phyloP scores from a whole-genome alignment of 2,888 invertebrate species.

The Pinctada fucata region DNA sequence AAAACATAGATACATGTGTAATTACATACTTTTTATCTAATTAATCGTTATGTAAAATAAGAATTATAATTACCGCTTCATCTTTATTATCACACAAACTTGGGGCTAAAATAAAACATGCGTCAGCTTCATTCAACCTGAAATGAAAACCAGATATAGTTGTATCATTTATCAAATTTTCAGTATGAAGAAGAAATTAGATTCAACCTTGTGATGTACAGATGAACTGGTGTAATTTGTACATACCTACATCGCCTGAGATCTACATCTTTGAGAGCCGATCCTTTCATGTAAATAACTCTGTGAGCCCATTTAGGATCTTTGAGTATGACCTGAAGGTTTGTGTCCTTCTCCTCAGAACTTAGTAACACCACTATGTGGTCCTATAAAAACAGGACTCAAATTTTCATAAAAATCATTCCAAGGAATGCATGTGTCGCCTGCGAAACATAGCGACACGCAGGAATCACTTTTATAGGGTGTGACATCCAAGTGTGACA shows the following conservation, averaged over 20 bases:
- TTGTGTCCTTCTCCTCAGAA: conserved; percentile 97
- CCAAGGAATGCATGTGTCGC: too few species aligned
- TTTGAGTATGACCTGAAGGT: conserved; percentile 97
- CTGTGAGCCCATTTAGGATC: conserved; percentile 96
- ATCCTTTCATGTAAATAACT: conserved; percentile 97
- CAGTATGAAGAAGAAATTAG: too few species aligned
- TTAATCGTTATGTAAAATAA: not conserved
- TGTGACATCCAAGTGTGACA: too few species aligned
- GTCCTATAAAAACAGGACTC: conserved; percentile 81
- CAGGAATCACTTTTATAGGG: too few species aligned
- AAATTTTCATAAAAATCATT: too few species aligned
- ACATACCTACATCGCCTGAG: conserved; percentile 86
- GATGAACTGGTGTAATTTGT: too few species aligned
- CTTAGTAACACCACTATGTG: conserved; percentile 95
- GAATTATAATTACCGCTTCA: conserved; percentile 84
- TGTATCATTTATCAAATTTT: too few species aligned
- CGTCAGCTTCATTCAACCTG: conserved; percentile 96
- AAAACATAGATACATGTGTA: not conserved
- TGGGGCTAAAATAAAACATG: conserved; percentile 96
- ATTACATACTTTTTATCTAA: not conserved
- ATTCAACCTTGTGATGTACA: too few species aligned
- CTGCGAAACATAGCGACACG: too few species aligned
- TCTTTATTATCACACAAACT: conserved; percentile 96
- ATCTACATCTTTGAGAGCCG: conserved; percentile 96
- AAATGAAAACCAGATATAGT: conserved; percentile 18